Evolutionary conservation across 1,140 invertebrate species (phyloP).

Genomic region (Leptinotarsa lineolata): DNA sequence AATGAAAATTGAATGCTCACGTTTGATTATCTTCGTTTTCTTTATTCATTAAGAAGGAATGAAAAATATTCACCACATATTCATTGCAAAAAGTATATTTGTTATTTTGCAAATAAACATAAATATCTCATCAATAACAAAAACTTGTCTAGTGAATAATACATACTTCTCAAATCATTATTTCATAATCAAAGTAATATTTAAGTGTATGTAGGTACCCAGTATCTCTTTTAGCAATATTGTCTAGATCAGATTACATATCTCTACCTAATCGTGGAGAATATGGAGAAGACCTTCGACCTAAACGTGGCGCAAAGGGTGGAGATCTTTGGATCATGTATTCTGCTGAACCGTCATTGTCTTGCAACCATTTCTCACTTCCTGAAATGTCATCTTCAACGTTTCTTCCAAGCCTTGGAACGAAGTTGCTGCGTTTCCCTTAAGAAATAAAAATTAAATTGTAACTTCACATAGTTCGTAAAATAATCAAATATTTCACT

Average conservation of each 20-base stretch:
- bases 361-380: conserved; percentile 23
- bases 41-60: not conserved
- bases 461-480: not conserved
- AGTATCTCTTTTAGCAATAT: conserved; percentile 9
- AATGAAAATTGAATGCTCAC: no score
- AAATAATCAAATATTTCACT: not conserved
- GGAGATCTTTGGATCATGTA: conserved; percentile 26
- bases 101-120: not conserved
- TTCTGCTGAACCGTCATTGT: conserved; percentile 12
- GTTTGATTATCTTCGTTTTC: no score
- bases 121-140: not conserved
- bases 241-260: not conserved
- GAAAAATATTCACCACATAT: not conserved
- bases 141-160: not conserved
- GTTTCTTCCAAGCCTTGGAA: conserved; percentile 22
- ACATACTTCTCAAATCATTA: not conserved
- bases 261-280: conserved; percentile 21
- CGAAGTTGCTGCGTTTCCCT: conserved; percentile 14
- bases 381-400: conserved; percentile 13
- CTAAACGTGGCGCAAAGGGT: conserved; percentile 28
- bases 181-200: not conserved
- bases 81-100: conserved; percentile 4
- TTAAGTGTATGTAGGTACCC: not conserved
- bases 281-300: conserved; percentile 14
- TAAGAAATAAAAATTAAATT: not conserved